These are phyloP conservation scores for Rhabdornis inornatus DNA, from an alignment of 2,113 vertebrate species.

Conservation along the genomic window DNA sequence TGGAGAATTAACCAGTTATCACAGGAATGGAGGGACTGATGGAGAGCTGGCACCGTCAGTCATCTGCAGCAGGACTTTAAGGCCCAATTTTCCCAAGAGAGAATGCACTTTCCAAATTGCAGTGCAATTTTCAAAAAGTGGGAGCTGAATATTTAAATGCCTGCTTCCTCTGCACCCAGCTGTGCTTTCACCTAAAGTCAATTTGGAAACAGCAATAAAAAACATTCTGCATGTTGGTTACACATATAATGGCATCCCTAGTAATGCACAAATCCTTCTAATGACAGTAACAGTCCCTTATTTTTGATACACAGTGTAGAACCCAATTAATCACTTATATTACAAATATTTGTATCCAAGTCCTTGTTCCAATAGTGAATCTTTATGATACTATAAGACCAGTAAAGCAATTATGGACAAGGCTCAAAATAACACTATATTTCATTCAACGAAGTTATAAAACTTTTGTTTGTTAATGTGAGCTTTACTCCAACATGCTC, in stretches of 20 bases:
- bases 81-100: constrained; percentile 63
- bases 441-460: background rate
- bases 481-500: background rate
- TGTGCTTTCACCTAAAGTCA: constrained; percentile 53
- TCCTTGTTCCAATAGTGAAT: background rate
- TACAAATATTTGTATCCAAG: background rate
- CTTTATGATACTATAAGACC: background rate
- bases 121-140: constrained; percentile 68
- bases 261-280: background rate
- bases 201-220: constrained; percentile 38
- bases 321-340: background rate
- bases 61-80: constrained; percentile 66
- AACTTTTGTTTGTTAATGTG: background rate
- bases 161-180: constrained; percentile 37
- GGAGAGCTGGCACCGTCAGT: constrained; percentile 56
- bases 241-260: constrained; percentile 16
- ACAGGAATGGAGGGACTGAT: constrained; percentile 41
- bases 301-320: background rate
- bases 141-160: constrained; percentile 61
- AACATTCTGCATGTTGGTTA: constrained; percentile 15
- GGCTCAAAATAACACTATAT: background rate
- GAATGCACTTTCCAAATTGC: constrained; percentile 69
- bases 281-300: background rate
- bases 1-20: constrained; percentile 60
- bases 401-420: background rate